phyloP scores from a whole-genome alignment of 2,113 vertebrate species.

The Irena cyanogastra region DNA sequence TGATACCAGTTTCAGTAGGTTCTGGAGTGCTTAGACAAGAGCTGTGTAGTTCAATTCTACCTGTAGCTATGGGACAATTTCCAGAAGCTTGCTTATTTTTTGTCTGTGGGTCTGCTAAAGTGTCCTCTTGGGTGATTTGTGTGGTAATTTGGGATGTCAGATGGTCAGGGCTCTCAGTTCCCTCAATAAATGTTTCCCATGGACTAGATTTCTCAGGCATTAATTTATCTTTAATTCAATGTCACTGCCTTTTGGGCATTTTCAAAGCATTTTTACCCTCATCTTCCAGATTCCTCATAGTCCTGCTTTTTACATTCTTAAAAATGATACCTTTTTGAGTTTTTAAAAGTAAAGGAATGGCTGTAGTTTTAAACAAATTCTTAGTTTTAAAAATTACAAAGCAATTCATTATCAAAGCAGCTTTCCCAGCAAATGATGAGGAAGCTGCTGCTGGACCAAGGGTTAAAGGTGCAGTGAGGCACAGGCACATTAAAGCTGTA shows the following conservation, averaged over 20 bases:
- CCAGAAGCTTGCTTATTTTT: neutral
- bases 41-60: neutral
- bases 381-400: neutral
- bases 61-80: neutral
- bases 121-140: neutral
- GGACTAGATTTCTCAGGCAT: neutral
- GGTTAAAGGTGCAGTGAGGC: neutral
- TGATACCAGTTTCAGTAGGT: neutral
- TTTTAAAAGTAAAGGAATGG: neutral
- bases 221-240: neutral
- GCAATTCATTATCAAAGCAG: neutral
- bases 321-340: neutral
- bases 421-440: neutral
- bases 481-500: neutral
- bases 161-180: neutral
- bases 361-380: neutral
- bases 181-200: neutral
- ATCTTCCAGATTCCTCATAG: neutral
- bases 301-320: neutral
- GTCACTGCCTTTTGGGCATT: neutral
- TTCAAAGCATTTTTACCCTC: neutral
- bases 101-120: neutral
- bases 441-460: neutral
- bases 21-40: neutral
- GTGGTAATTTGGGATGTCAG: neutral